Evolutionary conservation across 2,888 invertebrate species (phyloP), one percentile per base, ranked within the genome.

Genomic region (Harpagoxenus sublaevis): DNA sequence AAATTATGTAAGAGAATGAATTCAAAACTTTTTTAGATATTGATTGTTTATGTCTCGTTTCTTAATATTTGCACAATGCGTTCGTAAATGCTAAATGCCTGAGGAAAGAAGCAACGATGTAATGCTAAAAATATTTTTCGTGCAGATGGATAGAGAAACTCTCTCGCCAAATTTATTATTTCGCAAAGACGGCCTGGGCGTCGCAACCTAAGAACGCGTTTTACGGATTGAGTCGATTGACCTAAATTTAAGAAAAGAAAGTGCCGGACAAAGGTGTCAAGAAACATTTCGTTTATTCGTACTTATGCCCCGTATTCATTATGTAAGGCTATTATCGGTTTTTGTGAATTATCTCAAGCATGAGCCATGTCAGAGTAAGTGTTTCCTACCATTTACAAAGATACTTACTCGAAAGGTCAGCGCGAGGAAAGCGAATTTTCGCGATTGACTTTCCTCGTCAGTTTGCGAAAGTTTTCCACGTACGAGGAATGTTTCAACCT

Each of bases 241-340:
- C 79, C 79, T 73, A 79, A 57, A 79, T 79, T 79, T 79, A 71
- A 71, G 79, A 79, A 79, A 79, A 79, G 79, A 79, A 79, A 79
- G 79, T 60, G 60, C 31, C 31, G 48, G 15, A 70, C 73, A 35
- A 70, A 78, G 35, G 57, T 57, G 74, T 57, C 57, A 57, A 35
- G 45, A 48, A 73, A 71, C 71, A 60, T 48, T 79, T 71, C 45
- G 35, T 73, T 78, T 70, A 55, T 70, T n/a, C 9, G 48, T 42
- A 28, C 55, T 45, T 42, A 8, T 15, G 31, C 28, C 23, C 23
- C 39, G n/a, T 3, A 42, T 68, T 39, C 18, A 53, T 42, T 78
- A 42, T 9, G 4, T 42, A 55, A 68, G 1, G 28, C 18, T 23
- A 8, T 15, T 77, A 35, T 55, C 53, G n/a, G 0, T 68, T 68